Evolutionary conservation across 2,888 invertebrate genomes (phyloP).

Genomic region (Pachymerium ferrugineum): DNA sequence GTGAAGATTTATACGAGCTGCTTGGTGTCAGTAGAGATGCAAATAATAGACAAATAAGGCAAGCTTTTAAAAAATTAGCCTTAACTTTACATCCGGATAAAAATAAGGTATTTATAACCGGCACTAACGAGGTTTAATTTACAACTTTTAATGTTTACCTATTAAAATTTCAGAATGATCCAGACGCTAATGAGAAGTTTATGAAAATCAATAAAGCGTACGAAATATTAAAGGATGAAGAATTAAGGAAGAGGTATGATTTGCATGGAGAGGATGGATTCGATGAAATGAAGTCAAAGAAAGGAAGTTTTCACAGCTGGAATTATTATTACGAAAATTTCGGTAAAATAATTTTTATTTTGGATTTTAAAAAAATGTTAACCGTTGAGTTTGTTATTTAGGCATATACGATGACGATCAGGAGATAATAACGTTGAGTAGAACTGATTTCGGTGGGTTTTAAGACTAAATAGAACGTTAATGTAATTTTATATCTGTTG

Average conservation of each 20-base stretch:
- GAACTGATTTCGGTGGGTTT: constrained; percentile 66
- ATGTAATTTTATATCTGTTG: neutral
- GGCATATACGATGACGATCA: constrained; percentile 76
- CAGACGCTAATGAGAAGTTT: constrained; percentile 68
- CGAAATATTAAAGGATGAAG: constrained; percentile 77
- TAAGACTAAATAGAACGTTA: neutral
- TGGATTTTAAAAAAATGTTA: neutral
- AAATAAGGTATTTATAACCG: constrained; percentile 43
- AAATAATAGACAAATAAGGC: constrained; percentile 63
- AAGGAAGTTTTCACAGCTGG: constrained; percentile 69
- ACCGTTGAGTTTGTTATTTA: constrained; percentile 38
- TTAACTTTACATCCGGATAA: constrained; percentile 71
- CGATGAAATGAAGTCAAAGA: constrained; percentile 48
- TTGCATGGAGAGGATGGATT: constrained; percentile 68
- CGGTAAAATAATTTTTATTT: constrained; percentile 51
- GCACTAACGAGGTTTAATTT: neutral
- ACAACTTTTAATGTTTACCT: neutral
- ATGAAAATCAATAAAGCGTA: constrained; percentile 74
- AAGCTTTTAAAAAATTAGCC: constrained; percentile 71
- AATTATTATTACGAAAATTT: constrained; percentile 72
- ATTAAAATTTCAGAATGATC: constrained; percentile 59
- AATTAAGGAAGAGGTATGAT: constrained; percentile 71
- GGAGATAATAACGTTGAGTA: constrained; percentile 69
- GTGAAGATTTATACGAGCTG: constrained; percentile 60
- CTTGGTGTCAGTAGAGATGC: constrained; percentile 63